Evolutionary conservation across 2,113 vertebrate species (phyloP), one percentile per base, ranked within the genome.

Genomic region (pig (Sus scrofa)): DNA sequence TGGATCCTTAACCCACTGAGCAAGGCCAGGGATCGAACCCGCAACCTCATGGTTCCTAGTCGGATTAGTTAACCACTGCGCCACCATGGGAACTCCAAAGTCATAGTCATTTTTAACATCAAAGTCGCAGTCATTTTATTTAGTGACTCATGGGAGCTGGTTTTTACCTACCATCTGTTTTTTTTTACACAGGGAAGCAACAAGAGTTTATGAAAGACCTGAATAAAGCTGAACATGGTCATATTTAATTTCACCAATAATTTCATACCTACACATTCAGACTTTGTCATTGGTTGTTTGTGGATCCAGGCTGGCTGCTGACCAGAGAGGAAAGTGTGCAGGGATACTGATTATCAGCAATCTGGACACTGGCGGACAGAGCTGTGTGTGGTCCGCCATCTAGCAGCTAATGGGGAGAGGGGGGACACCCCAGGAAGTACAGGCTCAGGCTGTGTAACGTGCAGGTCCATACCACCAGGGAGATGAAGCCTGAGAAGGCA

Each of bases 391-490:
- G 60, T 8, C 54, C 11, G 10, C 7, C 6, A 16, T n/a, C 12
- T 14, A 32, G 60, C 16, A 60, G 30, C 32, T 22, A 44, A 16
- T 11, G 5, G 2, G 75, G 56, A 58, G 50, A 39, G 50, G 27
- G 8, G 8, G 30, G 58, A 26, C 9, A 2, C 58, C 10, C 0
- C 1, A 6, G 30, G 27, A 81, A 32, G 4, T 16, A 30, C 18
- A 34, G 13, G 9, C 2, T 0, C 7, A 19, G 52, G 78, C 44
- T 10, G 18, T 1, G n/a, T 52, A 22, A 30, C 8, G 50, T 10
- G 12, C 44, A 32, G 32, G 15, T 7, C 27, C 11, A 3, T 7
- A 14, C 3, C 14, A 8, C 34, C 32, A 44, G 22, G 14, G n/a
- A 75, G 65, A 4, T 4, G 5, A 62, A 20, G 11, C 34, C 73